phyloP scores from a whole-genome alignment of 1,140 invertebrate genomes.

The Maniola jurtina region DNA sequence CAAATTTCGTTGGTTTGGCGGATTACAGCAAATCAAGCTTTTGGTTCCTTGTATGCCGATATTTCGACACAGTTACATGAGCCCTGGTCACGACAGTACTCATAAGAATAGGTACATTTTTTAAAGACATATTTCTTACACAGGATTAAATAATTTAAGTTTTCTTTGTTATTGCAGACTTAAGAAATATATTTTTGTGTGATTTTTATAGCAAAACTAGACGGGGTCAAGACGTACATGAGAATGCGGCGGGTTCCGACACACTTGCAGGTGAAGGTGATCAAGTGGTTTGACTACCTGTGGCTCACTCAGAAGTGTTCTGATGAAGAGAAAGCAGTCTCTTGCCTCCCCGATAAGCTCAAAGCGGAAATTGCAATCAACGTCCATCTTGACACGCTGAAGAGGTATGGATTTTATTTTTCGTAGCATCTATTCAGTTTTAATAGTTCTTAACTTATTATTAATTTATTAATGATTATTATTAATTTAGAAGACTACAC shows the following conservation, averaged over 20 bases:
- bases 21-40: too few relatives aligned
- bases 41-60: too few relatives aligned
- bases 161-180: background rate
- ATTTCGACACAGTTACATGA: too few relatives aligned
- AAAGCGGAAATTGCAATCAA: constrained; percentile 99
- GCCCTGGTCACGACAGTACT: too few relatives aligned
- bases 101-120: too few relatives aligned
- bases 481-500: too few relatives aligned
- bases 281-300: constrained; percentile 99
- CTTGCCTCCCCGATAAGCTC: constrained; percentile 96
- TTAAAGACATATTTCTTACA: too few relatives aligned
- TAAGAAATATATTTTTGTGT: background rate
- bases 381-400: constrained; percentile 98
- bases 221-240: constrained; percentile 99
- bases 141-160: too few relatives aligned
- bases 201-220: constrained; percentile 93
- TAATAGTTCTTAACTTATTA: background rate
- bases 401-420: constrained; percentile 74
- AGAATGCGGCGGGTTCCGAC: constrained; percentile 95
- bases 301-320: constrained; percentile 99
- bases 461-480: too few relatives aligned
- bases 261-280: constrained; percentile 97
- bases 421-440: background rate
- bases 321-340: constrained; percentile 97
- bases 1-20: too few relatives aligned